Conservation (phyloP, 2,113 vertebrate genomes). For the Cynocephalus volans region DNA sequence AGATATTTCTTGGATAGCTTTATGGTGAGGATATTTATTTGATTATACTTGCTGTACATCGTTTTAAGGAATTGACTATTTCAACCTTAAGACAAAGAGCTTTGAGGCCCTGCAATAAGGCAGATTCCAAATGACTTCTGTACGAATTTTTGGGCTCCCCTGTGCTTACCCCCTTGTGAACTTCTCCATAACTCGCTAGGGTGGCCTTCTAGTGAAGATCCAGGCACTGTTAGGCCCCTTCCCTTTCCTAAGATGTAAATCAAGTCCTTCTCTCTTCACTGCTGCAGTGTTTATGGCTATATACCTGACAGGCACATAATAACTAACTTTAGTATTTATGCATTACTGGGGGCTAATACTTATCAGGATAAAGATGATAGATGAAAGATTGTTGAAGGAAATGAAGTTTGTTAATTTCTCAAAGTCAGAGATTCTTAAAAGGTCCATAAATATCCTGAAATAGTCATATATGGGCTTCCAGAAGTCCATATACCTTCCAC, state of each 20-base stretch:
- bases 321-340: neutral
- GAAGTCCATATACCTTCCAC: neutral
- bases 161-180: too few species aligned
- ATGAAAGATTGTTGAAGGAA: neutral
- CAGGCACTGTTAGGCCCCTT: neutral
- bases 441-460: neutral
- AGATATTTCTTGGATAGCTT: neutral
- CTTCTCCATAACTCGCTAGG: neutral
- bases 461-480: neutral
- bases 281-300: neutral
- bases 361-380: neutral
- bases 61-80: slow-evolving; percentile 26
- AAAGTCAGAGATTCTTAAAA: neutral
- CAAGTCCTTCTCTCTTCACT: neutral
- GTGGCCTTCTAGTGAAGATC: too few species aligned
- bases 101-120: neutral
- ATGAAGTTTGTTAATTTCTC: neutral
- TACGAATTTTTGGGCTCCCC: neutral
- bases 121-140: neutral
- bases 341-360: neutral
- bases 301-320: neutral
- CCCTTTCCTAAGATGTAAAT: neutral
- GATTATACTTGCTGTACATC: neutral
- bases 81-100: neutral
- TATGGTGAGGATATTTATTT: neutral